Conservation (phyloP, 1,140 invertebrate genomes). For the Babylonia areolata region DNA sequence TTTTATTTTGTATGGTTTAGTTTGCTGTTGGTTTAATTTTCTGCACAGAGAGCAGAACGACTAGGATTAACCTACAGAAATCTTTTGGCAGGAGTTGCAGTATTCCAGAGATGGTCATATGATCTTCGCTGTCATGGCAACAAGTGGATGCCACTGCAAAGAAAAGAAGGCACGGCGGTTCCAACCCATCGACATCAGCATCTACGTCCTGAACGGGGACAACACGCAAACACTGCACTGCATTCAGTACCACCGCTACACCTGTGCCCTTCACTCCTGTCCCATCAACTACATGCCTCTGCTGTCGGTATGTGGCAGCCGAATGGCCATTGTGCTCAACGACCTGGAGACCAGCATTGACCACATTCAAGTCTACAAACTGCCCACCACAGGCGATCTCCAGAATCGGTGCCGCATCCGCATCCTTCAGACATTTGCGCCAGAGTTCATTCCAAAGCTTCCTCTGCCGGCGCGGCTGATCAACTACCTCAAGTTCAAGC, state of each 20-base stretch:
- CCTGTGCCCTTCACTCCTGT: conserved; percentile 72
- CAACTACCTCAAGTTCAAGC: conserved; percentile 71
- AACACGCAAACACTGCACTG: conserved; percentile 72
- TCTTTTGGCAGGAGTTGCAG: conserved; percentile 55
- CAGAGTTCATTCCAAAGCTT: conserved; percentile 64
- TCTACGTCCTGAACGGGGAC: conserved; percentile 73
- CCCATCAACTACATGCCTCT: conserved; percentile 73
- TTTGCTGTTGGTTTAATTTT: too few species aligned
- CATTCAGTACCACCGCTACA: conserved; percentile 73
- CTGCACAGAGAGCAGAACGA: too few species aligned
- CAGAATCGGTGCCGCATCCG: conserved; percentile 72
- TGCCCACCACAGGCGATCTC: conserved; percentile 66
- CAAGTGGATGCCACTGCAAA: conserved; percentile 69
- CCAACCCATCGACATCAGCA: conserved; percentile 68
- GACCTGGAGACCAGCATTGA: conserved; percentile 66
- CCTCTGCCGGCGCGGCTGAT: conserved; percentile 70
- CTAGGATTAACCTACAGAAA: too few species aligned
- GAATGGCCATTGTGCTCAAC: conserved; percentile 75
- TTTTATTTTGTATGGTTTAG: too few species aligned
- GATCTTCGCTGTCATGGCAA: conserved; percentile 71
- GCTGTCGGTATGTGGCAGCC: conserved; percentile 72
- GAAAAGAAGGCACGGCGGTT: conserved; percentile 68
- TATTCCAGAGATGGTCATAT: conserved; percentile 72
- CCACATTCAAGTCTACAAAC: conserved; percentile 73
- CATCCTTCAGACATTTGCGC: conserved; percentile 68